These are phyloP conservation scores for Olivierus martensii DNA, from an alignment of 1,140 invertebrate genomes.

Conservation along the genomic window DNA sequence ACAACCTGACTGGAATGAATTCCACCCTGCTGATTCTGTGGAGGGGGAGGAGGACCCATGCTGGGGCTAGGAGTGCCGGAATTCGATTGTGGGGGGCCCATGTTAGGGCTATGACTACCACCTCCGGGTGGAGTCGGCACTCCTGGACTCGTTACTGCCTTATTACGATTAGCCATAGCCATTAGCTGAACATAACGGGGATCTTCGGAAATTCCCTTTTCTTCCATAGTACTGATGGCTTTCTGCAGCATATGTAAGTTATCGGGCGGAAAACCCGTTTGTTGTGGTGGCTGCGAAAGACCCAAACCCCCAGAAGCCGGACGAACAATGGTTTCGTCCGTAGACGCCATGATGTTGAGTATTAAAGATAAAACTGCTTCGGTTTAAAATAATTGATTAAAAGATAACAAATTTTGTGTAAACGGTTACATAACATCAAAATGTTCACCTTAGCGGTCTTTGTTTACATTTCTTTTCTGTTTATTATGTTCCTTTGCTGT, in stretches of 20 bases:
- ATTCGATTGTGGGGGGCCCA: background rate
- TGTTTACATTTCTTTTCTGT: too few species aligned
- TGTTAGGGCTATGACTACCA: constrained; percentile 10
- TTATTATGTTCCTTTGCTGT: too few species aligned
- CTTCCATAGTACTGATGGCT: constrained; percentile 52
- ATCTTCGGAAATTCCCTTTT: constrained; percentile 57
- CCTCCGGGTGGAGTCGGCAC: constrained; percentile 13
- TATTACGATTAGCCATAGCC: constrained; percentile 50
- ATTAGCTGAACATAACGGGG: constrained; percentile 74
- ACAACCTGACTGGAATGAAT: background rate
- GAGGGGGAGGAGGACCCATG: constrained; percentile 4
- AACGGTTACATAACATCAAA: too few species aligned
- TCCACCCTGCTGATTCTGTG: background rate
- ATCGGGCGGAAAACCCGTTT: constrained; percentile 8
- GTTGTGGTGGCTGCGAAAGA: background rate
- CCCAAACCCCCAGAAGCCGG: too few species aligned
- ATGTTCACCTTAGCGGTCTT: too few species aligned
- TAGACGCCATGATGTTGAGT: too few species aligned
- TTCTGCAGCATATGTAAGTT: constrained; percentile 14
- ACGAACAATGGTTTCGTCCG: too few species aligned
- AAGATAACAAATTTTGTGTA: too few species aligned
- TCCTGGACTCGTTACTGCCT: constrained; percentile 32
- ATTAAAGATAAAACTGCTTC: too few species aligned
- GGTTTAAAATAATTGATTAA: too few species aligned
- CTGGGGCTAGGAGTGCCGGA: constrained; percentile 1